Conservation (phyloP, 2,113 vertebrate genomes). For the Mustelus asterias region DNA sequence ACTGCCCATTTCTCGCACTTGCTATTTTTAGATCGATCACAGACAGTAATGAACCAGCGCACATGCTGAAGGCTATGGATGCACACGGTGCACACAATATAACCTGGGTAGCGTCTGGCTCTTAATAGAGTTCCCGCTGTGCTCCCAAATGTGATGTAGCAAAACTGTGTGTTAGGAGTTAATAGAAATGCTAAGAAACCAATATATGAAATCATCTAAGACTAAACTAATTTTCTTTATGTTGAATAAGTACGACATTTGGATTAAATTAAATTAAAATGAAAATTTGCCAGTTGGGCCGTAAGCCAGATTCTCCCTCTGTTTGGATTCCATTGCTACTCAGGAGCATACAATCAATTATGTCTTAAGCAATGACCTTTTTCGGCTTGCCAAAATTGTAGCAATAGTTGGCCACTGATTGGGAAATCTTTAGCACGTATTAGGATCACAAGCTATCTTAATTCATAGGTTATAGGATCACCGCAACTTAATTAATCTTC, state of each 20-base stretch:
- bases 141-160: not conserved
- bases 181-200: not conserved
- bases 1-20: not conserved
- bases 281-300: not conserved
- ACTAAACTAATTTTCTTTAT: conserved; percentile 25
- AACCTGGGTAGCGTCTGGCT: not conserved
- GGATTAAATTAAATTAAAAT: conserved; percentile 29
- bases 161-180: not conserved
- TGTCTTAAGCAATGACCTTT: conserved; percentile 25
- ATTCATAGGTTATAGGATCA: not conserved
- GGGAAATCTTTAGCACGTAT: not conserved
- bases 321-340: not conserved
- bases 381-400: conserved; percentile 20
- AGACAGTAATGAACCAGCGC: not conserved
- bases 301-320: not conserved
- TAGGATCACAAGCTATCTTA: not conserved
- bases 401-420: not conserved
- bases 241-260: conserved; percentile 18
- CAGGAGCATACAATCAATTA: conserved; percentile 24
- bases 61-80: not conserved
- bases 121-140: not conserved
- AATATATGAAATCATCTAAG: not conserved
- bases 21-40: not conserved
- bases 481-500: conserved; percentile 20
- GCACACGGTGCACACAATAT: not conserved